Base-by-base conservation (phyloP, 2,113 vertebrate genomes). In the Trichechus manatus region DNA sequence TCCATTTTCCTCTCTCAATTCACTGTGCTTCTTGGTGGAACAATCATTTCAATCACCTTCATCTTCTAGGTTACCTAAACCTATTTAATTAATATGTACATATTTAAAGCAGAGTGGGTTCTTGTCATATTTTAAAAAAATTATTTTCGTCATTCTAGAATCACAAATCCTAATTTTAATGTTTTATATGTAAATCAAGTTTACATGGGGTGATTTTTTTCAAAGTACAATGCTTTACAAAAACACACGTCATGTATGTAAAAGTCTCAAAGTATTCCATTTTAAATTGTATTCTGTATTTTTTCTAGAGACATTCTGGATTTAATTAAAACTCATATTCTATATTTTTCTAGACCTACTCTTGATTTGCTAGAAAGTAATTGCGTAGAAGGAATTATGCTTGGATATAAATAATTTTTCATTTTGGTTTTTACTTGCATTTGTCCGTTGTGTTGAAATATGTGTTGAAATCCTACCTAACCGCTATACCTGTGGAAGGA, bases 321-420 rank as follows among this genome's bases (percentile, higher is more conserved):
- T 64, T 81, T 91, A 81, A 75, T 72, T 50, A 74, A n/a, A 87
- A 88, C 15, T 50, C 25, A 10, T 29, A 66, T 75, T 88, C 9
- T 91, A 33, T 74, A 72, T 61, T 91, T 96, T 91, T 87, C 63
- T 56, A 53, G 23, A 89, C 75, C 61, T 25, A 50, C 42, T 95
- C 15, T 94, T 42, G 44, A 50, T 87, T 74, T 70, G 9, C 56
- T 59, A 13, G 20, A 63, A 6, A 72, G 29, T 63, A 89, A 59
- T 64, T 89, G 10, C 42, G 61, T 23, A 53, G 20, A 42, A 89
- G 86, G 20, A 47, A 80, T 64, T 33, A 64, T 20, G 9, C 17
- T 63, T 86, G 31, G 47, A 70, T 39, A 64, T 70, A 42, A 1
- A 74, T 53, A 7, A 75, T 29, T 91, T 94, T 63, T 77, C 29